Evolutionary conservation across 1,140 invertebrate species (phyloP).

Genomic region (Armadillidium nasatum): DNA sequence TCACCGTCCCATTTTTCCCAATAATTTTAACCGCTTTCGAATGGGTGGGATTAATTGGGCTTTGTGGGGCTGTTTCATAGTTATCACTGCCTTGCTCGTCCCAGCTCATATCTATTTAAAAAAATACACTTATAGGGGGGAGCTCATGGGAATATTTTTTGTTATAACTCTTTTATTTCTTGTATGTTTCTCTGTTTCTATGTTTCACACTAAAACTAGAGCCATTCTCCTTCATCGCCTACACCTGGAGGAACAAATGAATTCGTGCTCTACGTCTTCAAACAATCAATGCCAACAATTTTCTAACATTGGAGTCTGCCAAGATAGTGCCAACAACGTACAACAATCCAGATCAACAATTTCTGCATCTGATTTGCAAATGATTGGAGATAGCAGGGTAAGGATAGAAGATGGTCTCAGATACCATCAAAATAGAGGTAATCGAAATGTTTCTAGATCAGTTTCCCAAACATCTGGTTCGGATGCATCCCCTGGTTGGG

Average conservation of each 20-base stretch:
- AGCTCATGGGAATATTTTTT: constrained; percentile 40
- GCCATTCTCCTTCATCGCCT: constrained; percentile 41
- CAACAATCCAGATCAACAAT: constrained; percentile 29
- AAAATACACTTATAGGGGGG: constrained; percentile 37
- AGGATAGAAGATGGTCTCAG: constrained; percentile 12
- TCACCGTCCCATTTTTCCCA: constrained; percentile 29
- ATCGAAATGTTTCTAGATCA: constrained; percentile 12
- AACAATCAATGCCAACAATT: constrained; percentile 24
- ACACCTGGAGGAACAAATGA: constrained; percentile 40
- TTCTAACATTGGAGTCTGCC: constrained; percentile 14
- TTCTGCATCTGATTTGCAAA: constrained; percentile 38
- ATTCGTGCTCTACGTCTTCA: constrained; percentile 26
- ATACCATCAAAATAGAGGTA: constrained; percentile 18
- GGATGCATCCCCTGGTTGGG: constrained; percentile 2
- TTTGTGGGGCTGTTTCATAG: constrained; percentile 38
- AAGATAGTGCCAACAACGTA: constrained; percentile 9
- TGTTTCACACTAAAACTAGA: constrained; percentile 43
- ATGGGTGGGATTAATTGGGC: constrained; percentile 42
- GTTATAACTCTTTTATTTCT: constrained; percentile 42
- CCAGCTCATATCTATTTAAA: constrained; percentile 43
- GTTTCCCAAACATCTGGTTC: background rate
- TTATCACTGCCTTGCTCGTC: constrained; percentile 37
- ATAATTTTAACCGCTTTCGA: constrained; percentile 40
- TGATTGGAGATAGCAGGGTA: constrained; percentile 27
- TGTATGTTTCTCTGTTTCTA: constrained; percentile 42